Base-by-base conservation (phyloP, 2,797 vertebrate species). In the Sphenodon punctatus region DNA sequence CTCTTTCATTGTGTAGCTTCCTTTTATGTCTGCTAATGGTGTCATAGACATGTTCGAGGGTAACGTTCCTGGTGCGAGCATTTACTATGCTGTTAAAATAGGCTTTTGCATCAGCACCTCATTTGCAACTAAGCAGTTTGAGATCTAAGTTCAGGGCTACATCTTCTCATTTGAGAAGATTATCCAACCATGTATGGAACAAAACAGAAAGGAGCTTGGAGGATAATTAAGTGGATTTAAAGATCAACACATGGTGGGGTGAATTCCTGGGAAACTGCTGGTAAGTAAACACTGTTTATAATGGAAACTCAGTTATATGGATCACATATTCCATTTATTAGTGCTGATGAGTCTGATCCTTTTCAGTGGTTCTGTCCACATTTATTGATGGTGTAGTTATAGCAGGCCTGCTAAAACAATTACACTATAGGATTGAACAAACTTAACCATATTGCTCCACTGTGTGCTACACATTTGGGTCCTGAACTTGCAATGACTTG, bases 41-140 rank as follows among this genome's bases (percentile, higher is more conserved):
- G 41, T 53, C 49, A 0, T 41, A 32, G 34, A 23, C 69, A 67
- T 49, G 3, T 25, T 49, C 4, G 36, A 39, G 25, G 11, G n/a
- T 14, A 71, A 20, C 16, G 5, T 30, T 10, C 23, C 20, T 67
- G 13, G 17, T 36, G 25, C 60, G n/a, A 84, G 3, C 34, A 38
- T 46, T 70, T 27, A 39, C 2, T 20, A 10, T 36, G 2, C 3
- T 39, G 20, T 75, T 74, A 27, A 19, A 25, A 7, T 39, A 1
- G 8, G 7, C 5, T 9, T 69, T 86, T 15, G 2, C 22, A 14
- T 11, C 14, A 46, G 2, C 8, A 19, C 10, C 32, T 71, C 0
- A 0, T 49, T 43, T 45, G n/a, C 15, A 11, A 1, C 0, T 53
- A 11, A 65, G 42, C 7, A 22, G 3, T 4, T 39, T 15, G 36